A percentile compares a stretch with the other conserved stretches of the same genome.
These are phyloP conservation scores for Mycogona germanica DNA, from an alignment of 2,888 invertebrate species.

Conservation along the genomic window DNA sequence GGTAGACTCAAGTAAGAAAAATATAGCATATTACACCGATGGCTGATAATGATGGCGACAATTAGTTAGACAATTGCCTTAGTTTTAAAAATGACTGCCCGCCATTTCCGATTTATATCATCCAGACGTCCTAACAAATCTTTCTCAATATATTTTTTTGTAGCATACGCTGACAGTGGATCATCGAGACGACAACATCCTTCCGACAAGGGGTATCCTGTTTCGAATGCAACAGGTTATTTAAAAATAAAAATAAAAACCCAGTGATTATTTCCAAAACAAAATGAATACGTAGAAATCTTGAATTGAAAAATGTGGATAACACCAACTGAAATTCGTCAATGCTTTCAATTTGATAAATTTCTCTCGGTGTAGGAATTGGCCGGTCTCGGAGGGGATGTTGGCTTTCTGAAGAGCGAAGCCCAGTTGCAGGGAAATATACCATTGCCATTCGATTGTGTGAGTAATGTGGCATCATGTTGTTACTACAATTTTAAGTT, in stretches of 20 bases:
- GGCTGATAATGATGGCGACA: no score
- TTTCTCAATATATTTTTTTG: slow-evolving; percentile 32
- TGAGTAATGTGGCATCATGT: slow-evolving; percentile 35
- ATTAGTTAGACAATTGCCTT: no score
- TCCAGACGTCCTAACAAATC: no score
- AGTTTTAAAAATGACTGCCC: background rate
- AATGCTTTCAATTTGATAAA: background rate
- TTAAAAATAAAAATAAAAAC: background rate
- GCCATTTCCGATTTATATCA: no score
- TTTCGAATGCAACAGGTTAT: slow-evolving; percentile 39
- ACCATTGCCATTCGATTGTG: slow-evolving; percentile 47
- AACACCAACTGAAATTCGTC: background rate
- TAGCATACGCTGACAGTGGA: slow-evolving; percentile 68
- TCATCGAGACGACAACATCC: slow-evolving; percentile 62
- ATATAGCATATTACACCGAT: no score
- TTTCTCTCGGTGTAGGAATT: slow-evolving; percentile 46
- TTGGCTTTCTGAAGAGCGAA: slow-evolving; percentile 78
- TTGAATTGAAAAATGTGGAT: no score
- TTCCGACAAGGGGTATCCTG: slow-evolving; percentile 60
- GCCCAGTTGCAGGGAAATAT: slow-evolving; percentile 55
- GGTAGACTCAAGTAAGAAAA: no score
- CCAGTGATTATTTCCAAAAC: no score
- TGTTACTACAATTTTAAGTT: no score
- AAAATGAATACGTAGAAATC: no score
- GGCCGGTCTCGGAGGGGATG: slow-evolving; percentile 81